Evolutionary conservation across 1,140 invertebrate genomes (phyloP), one percentile per base, ranked within the genome.

Genomic region (Neotoxoptera formosana): DNA sequence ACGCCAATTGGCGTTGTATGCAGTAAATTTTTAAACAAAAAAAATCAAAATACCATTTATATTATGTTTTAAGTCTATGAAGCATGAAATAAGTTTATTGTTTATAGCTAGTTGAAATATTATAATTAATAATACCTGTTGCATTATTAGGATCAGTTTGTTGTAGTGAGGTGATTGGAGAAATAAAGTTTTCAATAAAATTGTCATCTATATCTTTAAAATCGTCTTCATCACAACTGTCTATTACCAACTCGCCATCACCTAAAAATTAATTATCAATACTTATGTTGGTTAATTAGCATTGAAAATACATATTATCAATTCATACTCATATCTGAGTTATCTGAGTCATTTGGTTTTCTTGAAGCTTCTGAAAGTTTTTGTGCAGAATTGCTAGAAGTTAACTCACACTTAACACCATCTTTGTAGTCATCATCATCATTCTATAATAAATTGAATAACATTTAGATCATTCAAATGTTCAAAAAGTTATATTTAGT

Each of bases 221-320:
- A 48, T 91, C 90, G 25, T 91, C 47, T 23, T 91, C 91, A 83
- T 20, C 81, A 81, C 45, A 45, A 84, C 48, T 83, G 53, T 93
- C 76, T 36, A 93, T 93, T 93, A 86, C 86, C 9, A 93, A 41
- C 53, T 93, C 91, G 36, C 41, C 76, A 53, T 86, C 91, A 84
- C 91, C 91, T 93, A 41, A 53, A 51, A 81, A 89, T 34, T 23
- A 45, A 36, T 8, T 36, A 41, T 93, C 25, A 21, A 51, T n/a
- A 48, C 47, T 67, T 4, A 3, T 14, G 47, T 48, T 48, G 1
- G 47, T 14, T 48, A 48, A 14, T 48, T 48, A 1, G 14, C 47
- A 67, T n/a, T 67, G 14, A 67, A n/a, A 11, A 67, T 67, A 67
- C 23, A n/a, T 83, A 20, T 47, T 51, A 83, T 20, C 25, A 11